Evolutionary conservation across 92 coral and sea anemone species (phyloP), one percentile per base, ranked within the genome.

Genomic region (Meandrina meandrites): DNA sequence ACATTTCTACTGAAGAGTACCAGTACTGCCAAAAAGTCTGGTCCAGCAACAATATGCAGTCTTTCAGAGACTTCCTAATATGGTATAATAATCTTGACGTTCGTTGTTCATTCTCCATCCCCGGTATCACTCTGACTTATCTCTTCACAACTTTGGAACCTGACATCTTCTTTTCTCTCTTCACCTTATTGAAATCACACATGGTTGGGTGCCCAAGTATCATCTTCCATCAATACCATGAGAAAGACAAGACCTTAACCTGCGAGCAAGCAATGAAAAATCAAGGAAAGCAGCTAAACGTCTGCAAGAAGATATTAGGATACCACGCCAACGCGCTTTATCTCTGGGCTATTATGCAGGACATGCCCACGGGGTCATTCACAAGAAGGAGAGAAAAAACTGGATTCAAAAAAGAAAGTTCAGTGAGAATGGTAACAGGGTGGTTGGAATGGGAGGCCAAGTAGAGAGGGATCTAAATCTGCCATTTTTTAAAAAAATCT

Each of bases 251-350:
- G 6, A 40, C 45, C 2, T 2, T 2, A 40, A 40, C 6, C 45
- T 2, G 45, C 2, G 45, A 40, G 45, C 2, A 40, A 40, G 45
- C 2, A 6, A 40, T 40, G 45, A 40, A 40, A 40, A 6, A 2
- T 40, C 45, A 40, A 40, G 45, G 45, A 40, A 40, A 40, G 6
- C 3, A 40, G 6, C 45, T 6, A 12, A 88, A 88, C 69, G 58
- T 21, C 18, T 87, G 86, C 32, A 13, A 72, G 27, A 83, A 79
- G 27, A 84, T 91, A 5, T 84, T 88, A 1, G 91, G 91, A 5
- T 88, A 83, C 50, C 84, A 88, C 24, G 87, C 93, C 4, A 91
- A 83, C 31, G 89, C 91, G 0, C 15, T 91, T 4, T 88, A 91
- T 57, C 86, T 91, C 1, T 83, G 91, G 86, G 87, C 90, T 13